Percentiles rank a stretch among this genome's conserved stretches.
Conservation (phyloP, 2,113 vertebrate genomes). For the Motacilla tschutschensis region DNA sequence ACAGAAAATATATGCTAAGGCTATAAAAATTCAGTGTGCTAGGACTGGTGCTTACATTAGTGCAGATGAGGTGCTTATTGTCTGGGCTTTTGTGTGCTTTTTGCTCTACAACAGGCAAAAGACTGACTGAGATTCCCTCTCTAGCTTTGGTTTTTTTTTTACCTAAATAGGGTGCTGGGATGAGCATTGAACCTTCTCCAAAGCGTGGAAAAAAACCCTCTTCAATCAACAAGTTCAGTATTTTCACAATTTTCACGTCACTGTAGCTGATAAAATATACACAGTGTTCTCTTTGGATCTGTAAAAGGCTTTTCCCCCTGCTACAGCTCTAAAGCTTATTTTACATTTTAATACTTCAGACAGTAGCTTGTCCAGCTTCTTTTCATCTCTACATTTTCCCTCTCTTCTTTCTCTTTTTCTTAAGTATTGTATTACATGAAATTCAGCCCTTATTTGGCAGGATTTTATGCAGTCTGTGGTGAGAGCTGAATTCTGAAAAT, state of each 20-base stretch:
- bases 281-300: neutral
- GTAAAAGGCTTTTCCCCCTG: constrained; percentile 22
- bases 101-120: neutral
- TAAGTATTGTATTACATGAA: constrained; percentile 57
- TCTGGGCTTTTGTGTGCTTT: constrained; percentile 19
- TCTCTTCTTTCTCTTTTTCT: constrained; percentile 1
- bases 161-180: neutral
- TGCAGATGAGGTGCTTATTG: neutral
- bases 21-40: neutral
- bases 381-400: constrained; percentile 28
- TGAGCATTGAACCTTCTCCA: neutral
- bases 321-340: constrained; percentile 30
- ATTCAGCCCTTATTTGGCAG: constrained; percentile 59
- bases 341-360: constrained; percentile 55
- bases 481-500: constrained; percentile 60
- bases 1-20: neutral
- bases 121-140: neutral
- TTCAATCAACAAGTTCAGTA: constrained; percentile 45
- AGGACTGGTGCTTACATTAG: neutral
- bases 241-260: constrained; percentile 28
- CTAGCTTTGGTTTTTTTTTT: neutral
- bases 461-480: constrained; percentile 60
- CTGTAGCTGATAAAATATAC: constrained; percentile 32
- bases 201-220: neutral
- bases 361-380: constrained; percentile 44